Percentiles rank a stretch among this genome's conserved stretches.
These are phyloP conservation scores for Aphodius sticticus DNA, from an alignment of 2,888 invertebrate genomes.

Conservation along the genomic window DNA sequence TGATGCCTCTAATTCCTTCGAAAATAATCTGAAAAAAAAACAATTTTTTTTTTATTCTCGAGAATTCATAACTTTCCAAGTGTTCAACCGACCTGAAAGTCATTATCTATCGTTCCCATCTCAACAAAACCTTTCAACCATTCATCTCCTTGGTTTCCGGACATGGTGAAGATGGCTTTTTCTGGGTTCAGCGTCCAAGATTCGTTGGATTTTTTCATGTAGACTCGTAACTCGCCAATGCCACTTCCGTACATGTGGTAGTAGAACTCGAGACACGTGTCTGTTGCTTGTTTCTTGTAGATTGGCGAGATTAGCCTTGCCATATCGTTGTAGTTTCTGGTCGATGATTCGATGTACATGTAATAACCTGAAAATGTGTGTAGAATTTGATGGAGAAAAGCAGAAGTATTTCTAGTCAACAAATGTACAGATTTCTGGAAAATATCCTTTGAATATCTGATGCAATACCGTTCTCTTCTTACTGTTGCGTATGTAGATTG, in stretches of 20 bases:
- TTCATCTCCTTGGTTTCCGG: conserved; percentile 73
- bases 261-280: conserved; percentile 72
- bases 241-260: conserved; percentile 82
- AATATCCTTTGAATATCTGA: too few species aligned
- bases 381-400: not conserved
- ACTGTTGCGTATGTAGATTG: too few species aligned
- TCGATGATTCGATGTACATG: conserved; percentile 83
- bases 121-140: conserved; percentile 69
- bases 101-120: conserved; percentile 60
- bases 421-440: too few species aligned
- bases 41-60: not conserved
- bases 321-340: conserved; percentile 68
- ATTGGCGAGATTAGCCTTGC: conserved; percentile 80
- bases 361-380: conserved; percentile 72
- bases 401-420: too few species aligned
- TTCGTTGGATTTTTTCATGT: conserved; percentile 60
- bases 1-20: conserved; percentile 74
- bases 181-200: conserved; percentile 58
- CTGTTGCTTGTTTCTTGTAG: conserved; percentile 56
- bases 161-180: conserved; percentile 67
- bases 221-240: conserved; percentile 66
- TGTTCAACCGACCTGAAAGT: conserved; percentile 64
- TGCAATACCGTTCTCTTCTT: too few species aligned
- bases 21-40: conserved; percentile 71
- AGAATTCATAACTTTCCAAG: not conserved